Base-by-base conservation (phyloP, 2,797 vertebrate genomes). In the Macroramphosus scolopax region DNA sequence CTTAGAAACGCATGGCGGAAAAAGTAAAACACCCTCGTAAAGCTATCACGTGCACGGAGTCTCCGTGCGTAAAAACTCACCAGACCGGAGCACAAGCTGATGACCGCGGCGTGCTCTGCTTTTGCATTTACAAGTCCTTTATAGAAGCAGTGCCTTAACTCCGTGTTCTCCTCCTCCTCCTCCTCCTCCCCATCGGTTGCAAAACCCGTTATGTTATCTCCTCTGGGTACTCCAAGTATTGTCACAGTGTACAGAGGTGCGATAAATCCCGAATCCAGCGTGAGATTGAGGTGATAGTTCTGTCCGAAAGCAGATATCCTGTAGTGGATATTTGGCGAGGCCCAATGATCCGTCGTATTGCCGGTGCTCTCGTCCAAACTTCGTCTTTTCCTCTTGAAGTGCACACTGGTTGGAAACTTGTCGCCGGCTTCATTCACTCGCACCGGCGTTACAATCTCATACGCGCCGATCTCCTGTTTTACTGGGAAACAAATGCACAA, bases 11-110 rank as follows among this genome's bases (percentile, higher is more conserved):
- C 28, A 9, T 16, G 45, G 20, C 24, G 48, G 31, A 40, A 40
- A 58, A 68, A 37, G 31, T 51, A 64, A 77, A 46, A 17, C 32
- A 25, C 47, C 33, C 20, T 35, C 17, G 30, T 41, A 51, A 53
- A 55, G 48, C 28, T 51, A 56, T 55, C 50, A 45, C 56, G 33
- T 30, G 65, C 51, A 42, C 5, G 31, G 18, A 36, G 18, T 35
- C n/a, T 31, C 46, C 57, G 67, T 70, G 75, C 74, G 72, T 74
- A 74, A 78, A 76, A 78, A 90, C 96, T 98, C 89, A 99, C 97
- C 94, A 98, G 92, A 70, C 97, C 97, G 40, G 97, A 92, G 88
- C 97, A 98, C 76, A 99, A 91, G 78, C 95, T 98, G 90, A 99
- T 95, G 63, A 96, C 93, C 29, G 95, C 96, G 36, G 91, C 91